These are phyloP conservation scores for Pelodiscus sinensis DNA, from an alignment of 2,113 vertebrate genomes.

Conservation along the genomic window DNA sequence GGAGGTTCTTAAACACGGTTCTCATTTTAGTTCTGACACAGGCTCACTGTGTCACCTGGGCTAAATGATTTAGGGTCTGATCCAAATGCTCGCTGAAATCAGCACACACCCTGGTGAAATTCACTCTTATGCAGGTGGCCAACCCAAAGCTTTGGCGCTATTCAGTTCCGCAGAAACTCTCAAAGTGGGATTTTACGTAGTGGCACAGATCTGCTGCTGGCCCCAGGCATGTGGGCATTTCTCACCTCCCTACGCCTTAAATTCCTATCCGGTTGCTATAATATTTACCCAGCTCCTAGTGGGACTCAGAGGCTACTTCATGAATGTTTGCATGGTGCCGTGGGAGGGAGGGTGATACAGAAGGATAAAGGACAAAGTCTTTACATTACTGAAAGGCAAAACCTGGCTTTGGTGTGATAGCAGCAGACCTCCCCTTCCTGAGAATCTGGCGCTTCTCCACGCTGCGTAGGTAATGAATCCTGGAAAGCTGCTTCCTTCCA, in stretches of 20 bases:
- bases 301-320: fast-evolving
- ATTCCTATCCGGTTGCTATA: background rate
- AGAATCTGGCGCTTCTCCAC: background rate
- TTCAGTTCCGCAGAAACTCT: background rate
- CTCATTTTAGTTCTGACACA: background rate
- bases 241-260: background rate
- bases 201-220: background rate
- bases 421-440: background rate
- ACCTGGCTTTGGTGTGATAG: fast-evolving
- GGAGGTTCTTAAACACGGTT: too few relatives aligned
- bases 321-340: background rate
- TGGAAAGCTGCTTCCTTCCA: background rate
- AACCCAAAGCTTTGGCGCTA: background rate
- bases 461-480: fast-evolving
- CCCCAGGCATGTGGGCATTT: background rate
- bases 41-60: slow-evolving; percentile 4
- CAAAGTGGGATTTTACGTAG: background rate
- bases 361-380: background rate
- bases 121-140: background rate
- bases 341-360: background rate
- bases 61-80: slow-evolving; percentile 33
- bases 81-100: too few relatives aligned
- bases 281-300: fast-evolving
- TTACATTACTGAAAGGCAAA: background rate
- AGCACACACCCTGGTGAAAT: background rate